Base-by-base conservation (phyloP, 92 coral and sea anemone species). In the Pocillopora grandis region DNA sequence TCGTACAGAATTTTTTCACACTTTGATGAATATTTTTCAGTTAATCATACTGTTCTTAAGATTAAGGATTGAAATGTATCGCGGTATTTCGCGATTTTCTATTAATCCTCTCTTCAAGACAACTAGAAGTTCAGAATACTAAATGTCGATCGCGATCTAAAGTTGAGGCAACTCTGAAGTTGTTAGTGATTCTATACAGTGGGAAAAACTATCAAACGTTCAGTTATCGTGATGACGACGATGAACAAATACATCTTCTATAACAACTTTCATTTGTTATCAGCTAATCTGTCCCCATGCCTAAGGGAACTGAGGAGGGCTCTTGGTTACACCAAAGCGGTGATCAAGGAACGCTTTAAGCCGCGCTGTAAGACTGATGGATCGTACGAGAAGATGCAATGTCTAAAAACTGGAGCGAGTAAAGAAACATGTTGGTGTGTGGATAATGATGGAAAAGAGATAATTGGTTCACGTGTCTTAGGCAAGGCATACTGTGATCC, bases 361-460 rank as follows among this genome's bases (percentile, higher is more conserved):
- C 98, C 97, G 23, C 89, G 84, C 36, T 96, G 99, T 77, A 90
- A 92, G 20, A 79, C 74, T 3, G 88, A 94, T 77, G 99, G 99
- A 35, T 86, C 86, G 52, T 96, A 94, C 72, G 89, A 94, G 65
- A 87, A 65, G 58, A 93, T 89, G 57, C 99, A 96, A 88, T 96
- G 99, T 72, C 36, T 84, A 14, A 35, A 9, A 16, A 33, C 15
- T 23, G 85, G 85, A 60, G 76, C 63, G 42, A 59, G 76, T 35
- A 65, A 20, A 17, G 75, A 84, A 59, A 81, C 75, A 71, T 96
- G 98, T 70, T 96, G 98, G 98, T 96, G 98, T 77, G 92, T 95
- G 61, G 93, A 94, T 78, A 76, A 64, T 33, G 88, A 92, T 76
- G 98, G 98, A 31, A 89, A 85, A 52, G 98, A 94, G 83, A 68